phyloP scores from a whole-genome alignment of 1,140 invertebrate species.

The Zaprionus gabonicus region DNA sequence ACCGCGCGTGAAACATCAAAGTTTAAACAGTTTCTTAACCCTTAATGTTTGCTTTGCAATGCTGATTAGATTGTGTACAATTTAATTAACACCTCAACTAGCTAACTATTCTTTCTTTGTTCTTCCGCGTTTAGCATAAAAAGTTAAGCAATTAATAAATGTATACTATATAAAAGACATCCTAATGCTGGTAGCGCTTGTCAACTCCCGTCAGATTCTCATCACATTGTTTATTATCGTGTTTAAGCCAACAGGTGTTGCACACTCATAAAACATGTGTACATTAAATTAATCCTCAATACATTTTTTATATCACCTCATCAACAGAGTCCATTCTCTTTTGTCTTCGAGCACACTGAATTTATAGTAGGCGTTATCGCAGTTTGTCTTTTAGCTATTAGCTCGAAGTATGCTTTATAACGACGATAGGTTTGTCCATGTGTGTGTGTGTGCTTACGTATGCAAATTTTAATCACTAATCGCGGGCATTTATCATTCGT shows the following conservation, averaged over 20 bases:
- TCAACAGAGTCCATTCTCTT: slow-evolving; percentile 6
- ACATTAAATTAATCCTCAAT: slow-evolving; percentile 22
- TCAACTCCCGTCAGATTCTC: slow-evolving; percentile 6
- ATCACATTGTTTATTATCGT: slow-evolving; percentile 7
- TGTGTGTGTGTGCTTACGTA: not conserved
- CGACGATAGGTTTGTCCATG: not conserved
- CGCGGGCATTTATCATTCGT: slow-evolving; percentile 15
- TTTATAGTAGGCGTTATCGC: slow-evolving; percentile 10
- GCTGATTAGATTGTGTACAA: not conserved
- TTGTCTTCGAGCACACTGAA: slow-evolving; percentile 9
- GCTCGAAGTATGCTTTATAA: not conserved
- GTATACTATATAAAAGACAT: not conserved
- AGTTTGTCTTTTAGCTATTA: not conserved
- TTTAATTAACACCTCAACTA: not conserved
- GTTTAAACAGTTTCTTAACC: not conserved
- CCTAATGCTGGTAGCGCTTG: not conserved
- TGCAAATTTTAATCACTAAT: slow-evolving; percentile 9
- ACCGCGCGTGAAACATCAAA: not conserved
- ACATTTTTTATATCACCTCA: slow-evolving; percentile 3
- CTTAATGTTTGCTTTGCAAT: not conserved
- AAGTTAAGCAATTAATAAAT: slow-evolving; percentile 11
- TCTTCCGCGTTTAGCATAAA: slow-evolving; percentile 16
- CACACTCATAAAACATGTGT: slow-evolving; percentile 13
- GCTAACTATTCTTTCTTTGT: not conserved
- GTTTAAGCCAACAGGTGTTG: slow-evolving; percentile 7